Conservation (phyloP, 2,797 vertebrate species). For the Siniperca scherzeri region DNA sequence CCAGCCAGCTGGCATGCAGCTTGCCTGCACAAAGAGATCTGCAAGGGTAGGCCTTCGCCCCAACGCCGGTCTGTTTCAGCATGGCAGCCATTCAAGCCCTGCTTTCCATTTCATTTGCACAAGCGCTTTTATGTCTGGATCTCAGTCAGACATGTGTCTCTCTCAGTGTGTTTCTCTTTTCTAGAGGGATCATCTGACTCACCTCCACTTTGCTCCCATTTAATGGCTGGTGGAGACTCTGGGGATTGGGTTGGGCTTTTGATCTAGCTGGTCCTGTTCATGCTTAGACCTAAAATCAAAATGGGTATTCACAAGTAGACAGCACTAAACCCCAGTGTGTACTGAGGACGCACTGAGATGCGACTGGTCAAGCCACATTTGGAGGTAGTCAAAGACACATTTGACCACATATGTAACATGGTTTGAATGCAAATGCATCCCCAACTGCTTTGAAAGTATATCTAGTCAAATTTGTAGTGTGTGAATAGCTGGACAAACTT, state of each 20-base stretch:
- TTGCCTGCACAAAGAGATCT: conserved; percentile 74
- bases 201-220: conserved; percentile 12
- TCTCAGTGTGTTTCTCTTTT: conserved; percentile 22
- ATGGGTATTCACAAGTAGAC: not conserved
- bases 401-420: not conserved
- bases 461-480: conserved; percentile 36
- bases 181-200: conserved; percentile 30
- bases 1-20: conserved; percentile 88
- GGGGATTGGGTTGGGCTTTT: not conserved
- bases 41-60: conserved; percentile 63
- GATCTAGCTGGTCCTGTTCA: conserved; percentile 1
- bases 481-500: conserved; percentile 5
- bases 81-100: conserved; percentile 70
- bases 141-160: conserved; percentile 41
- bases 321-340: not conserved
- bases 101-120: conserved; percentile 86
- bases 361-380: conserved; percentile 5
- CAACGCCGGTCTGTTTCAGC: conserved; percentile 62
- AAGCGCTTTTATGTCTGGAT: conserved; percentile 49
- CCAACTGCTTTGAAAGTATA: conserved; percentile 2
- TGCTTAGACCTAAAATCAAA: not conserved
- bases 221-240: not conserved
- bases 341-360: not conserved
- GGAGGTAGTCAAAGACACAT: conserved; percentile 10
- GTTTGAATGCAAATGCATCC: conserved; percentile 33